phyloP scores from a whole-genome alignment of 2,888 invertebrate genomes.

The Idaea straminata region DNA sequence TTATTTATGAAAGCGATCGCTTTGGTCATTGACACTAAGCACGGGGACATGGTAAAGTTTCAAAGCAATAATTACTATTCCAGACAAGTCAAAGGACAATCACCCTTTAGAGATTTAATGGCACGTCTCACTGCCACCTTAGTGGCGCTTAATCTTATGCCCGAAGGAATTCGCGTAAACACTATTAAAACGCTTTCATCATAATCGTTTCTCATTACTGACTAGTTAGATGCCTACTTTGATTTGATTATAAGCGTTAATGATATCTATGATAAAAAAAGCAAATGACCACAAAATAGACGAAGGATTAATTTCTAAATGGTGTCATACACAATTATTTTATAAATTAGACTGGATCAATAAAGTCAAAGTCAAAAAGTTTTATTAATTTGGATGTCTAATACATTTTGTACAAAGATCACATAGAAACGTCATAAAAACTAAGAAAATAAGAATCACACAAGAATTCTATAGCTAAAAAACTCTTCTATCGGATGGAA shows the following conservation, averaged over 20 bases:
- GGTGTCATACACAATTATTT: too few species aligned
- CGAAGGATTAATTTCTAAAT: too few species aligned
- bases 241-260: too few species aligned
- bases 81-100: slow-evolving; percentile 66
- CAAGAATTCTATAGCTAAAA: neutral
- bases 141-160: slow-evolving; percentile 58
- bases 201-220: slow-evolving; percentile 12
- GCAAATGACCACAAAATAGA: too few species aligned
- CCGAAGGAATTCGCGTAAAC: slow-evolving; percentile 45
- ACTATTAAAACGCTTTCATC: slow-evolving; percentile 37
- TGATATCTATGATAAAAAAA: too few species aligned
- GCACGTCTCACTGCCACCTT: slow-evolving; percentile 56
- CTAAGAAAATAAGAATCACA: neutral
- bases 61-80: slow-evolving; percentile 68
- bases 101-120: slow-evolving; percentile 70
- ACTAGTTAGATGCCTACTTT: neutral
- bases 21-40: slow-evolving; percentile 42
- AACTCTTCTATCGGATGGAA: neutral
- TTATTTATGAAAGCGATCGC: slow-evolving; percentile 23
- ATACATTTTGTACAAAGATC: too few species aligned
- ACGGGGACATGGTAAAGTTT: slow-evolving; percentile 44
- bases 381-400: too few species aligned
- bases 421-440: too few species aligned
- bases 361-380: too few species aligned
- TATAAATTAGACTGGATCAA: too few species aligned